These are phyloP conservation scores for Tupaia chinensis DNA, from an alignment of 2,113 vertebrate species.

Conservation along the genomic window DNA sequence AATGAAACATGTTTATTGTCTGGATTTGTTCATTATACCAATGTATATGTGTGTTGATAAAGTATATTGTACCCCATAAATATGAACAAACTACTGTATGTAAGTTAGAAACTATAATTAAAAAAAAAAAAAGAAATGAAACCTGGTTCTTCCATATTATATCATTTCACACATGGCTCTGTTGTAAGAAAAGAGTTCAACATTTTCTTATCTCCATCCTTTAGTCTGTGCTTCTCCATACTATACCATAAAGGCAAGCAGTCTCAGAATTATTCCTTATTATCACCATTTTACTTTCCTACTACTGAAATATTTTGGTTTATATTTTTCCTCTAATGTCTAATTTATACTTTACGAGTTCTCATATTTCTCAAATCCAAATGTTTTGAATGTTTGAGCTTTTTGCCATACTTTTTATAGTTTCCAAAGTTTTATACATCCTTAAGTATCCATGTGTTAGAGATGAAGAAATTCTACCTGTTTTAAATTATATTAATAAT, in stretches of 20 bases:
- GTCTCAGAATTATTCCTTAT: not conserved
- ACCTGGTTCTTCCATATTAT: not conserved
- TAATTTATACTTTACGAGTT: not conserved
- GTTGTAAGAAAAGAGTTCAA: not conserved
- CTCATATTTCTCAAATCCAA: not conserved
- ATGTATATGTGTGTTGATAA: too few species aligned
- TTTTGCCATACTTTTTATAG: not conserved
- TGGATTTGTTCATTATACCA: too few species aligned
- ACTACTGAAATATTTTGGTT: not conserved
- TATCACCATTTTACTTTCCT: not conserved
- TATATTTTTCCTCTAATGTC: not conserved
- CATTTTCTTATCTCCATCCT: not conserved
- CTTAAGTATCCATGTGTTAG: not conserved
- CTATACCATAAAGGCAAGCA: not conserved
- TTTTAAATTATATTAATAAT: constrained; percentile 23
- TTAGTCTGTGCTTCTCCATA: not conserved
- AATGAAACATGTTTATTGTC: too few species aligned
- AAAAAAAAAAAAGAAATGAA: not conserved
- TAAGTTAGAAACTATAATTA: too few species aligned
- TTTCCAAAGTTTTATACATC: constrained; percentile 7
- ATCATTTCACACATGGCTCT: not conserved
- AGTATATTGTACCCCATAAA: too few species aligned
- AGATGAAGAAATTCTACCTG: not conserved
- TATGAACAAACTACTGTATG: too few species aligned
- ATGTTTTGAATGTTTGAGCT: not conserved